Evolutionary conservation across 2,888 invertebrate species (phyloP).

Genomic region (Diarsia rubi): DNA sequence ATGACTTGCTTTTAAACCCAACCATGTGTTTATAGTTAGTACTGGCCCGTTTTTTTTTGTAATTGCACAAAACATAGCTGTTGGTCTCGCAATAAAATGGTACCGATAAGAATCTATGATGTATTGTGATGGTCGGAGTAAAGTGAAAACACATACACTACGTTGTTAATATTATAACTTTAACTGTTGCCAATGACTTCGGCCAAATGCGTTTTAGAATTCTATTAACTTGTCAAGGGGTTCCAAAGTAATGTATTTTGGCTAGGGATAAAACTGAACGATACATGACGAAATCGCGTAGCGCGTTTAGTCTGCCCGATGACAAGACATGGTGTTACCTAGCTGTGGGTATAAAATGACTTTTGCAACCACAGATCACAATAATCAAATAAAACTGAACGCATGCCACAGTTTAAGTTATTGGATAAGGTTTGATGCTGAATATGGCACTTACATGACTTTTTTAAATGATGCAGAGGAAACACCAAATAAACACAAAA

Average conservation of each 20-base stretch:
- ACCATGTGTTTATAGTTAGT: slow-evolving; percentile 32
- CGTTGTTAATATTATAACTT: not conserved
- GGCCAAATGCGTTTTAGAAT: not conserved
- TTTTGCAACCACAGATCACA: not conserved
- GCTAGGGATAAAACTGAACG: not conserved
- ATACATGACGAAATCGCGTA: not conserved
- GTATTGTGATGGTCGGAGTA: slow-evolving; percentile 2
- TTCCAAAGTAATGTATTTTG: not conserved
- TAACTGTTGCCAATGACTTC: not conserved
- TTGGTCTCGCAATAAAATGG: slow-evolving; percentile 25
- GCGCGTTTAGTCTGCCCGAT: not conserved
- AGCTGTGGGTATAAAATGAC: not conserved
- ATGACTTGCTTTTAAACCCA: slow-evolving; percentile 56
- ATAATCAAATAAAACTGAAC: not conserved
- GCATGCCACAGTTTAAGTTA: not conserved
- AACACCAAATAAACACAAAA: too few species aligned
- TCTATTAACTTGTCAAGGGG: not conserved
- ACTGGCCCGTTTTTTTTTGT: slow-evolving; percentile 26
- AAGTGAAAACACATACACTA: slow-evolving; percentile 3
- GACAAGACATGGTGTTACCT: not conserved
- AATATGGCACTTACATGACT: not conserved
- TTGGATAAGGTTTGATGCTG: not conserved
- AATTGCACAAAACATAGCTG: slow-evolving; percentile 23
- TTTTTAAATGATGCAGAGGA: too few species aligned
- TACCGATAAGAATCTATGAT: slow-evolving; percentile 32